Evolutionary conservation across 53 echinoderm and acorn worm species (phyloP), one percentile per base, ranked within the genome.

Genomic region (Patiria pectinifera): DNA sequence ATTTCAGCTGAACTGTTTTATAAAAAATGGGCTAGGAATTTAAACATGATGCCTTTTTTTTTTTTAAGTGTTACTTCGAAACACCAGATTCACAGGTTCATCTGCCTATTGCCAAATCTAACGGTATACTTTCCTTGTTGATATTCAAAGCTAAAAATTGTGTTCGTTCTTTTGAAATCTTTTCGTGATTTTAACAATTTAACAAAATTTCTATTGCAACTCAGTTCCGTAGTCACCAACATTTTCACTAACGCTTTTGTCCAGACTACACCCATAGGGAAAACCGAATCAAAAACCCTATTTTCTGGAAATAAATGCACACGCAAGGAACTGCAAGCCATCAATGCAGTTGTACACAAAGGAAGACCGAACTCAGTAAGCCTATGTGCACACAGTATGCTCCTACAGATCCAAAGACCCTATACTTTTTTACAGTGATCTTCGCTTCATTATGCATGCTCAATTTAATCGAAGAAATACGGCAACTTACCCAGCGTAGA

Each of bases 401-500:
- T 3, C 24, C n/a, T 74, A 23, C 21, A 24, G 18, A 74, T 74
- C 18, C 74, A 74, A 74, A 4, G 4, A 74, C 22, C 74, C 70
- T 16, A 74, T 3, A 23, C 24, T 74, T 9, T 9, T 21, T 69
- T 0, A 9, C 22, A 2, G 19, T n/a, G 24, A 21, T 74, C 74
- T n/a, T 74, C 19, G 74, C 74, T 74, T 23, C 74, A 24, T 74
- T 74, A 74, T 74, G 74, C 74, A 74, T 9, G 74, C 74, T 74
- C 74, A 74, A 74, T 74, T 74, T 74, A 74, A n/a, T 23, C 24
- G 19, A 4, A 18, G n/a, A 3, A 74, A 74, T n/a, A 74, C 24
- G 1, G 19, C 74, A 74, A 74, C 74, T 74, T 74, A 74, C 74
- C 74, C 74, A 74, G 69, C 16, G 10, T 9, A 24, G 74, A 23